Base-by-base conservation (phyloP, 2,797 vertebrate genomes). In the Xenentodon cancila region DNA sequence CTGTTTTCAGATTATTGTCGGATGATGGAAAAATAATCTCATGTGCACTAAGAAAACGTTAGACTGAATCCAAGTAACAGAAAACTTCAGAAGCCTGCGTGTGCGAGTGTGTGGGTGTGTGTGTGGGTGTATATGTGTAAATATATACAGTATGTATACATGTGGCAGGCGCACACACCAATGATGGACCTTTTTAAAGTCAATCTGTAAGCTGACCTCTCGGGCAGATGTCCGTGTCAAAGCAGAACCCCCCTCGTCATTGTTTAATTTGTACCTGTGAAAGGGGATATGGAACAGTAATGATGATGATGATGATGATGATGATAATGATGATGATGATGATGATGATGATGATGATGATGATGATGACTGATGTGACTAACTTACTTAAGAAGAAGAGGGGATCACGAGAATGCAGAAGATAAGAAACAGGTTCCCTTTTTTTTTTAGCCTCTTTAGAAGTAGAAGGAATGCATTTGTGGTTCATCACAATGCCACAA, bases 61-160 rank as follows among this genome's bases (percentile, higher is more conserved):
- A 79, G 78, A 88, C 80, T 69, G 80, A 84, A 88, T 86, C 77
- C 72, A 84, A 80, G 72, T 79, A 66, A 80, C 76, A 79, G 72
- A 92, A 84, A 88, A 72, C 81, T 79, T 90, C 83, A 86, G 71
- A 73, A 86, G 85, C 85, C 80, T 85, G 88, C 40, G 73, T 82
- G 85, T 64, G 86, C 73, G 73, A 75, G 81, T 25, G 58, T 68
- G 80, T 53, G 77, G 45, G 73, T 65, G 71, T 68, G 80, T 53
- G 77, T 47, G 73, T 65, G 71, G 30, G 78, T 84, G 84, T 88
- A 80, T 73, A 83, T 89, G 85, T 92, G 88, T 92, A 91, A 88
- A 91, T 93, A 92, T 88, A 89, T 90, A n/a, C n/a, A n/a, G n/a
- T n/a, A 85, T 90, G 88, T 91, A 88, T 91, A 91, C 89, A 91